These are phyloP conservation scores for Lamellibrachia satsuma DNA, from an alignment of 2,888 invertebrate species.

Conservation along the genomic window DNA sequence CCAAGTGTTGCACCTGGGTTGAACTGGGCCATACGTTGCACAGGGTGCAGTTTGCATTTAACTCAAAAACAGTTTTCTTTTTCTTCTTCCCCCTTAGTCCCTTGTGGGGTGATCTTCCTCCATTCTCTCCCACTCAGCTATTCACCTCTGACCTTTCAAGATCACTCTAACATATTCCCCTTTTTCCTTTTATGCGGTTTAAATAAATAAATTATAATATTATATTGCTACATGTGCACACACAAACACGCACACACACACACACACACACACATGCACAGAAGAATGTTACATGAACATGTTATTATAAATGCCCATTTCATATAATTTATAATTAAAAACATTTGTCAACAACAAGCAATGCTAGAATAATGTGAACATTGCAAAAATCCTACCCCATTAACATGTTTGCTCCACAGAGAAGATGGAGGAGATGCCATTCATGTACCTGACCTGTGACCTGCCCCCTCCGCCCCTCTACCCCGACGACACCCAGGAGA, in stretches of 20 bases:
- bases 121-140: too few species aligned
- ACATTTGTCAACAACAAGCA: not conserved
- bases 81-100: too few species aligned
- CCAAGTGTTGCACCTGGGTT: not conserved
- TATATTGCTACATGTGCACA: too few species aligned
- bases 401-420: conserved; percentile 42
- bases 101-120: too few species aligned
- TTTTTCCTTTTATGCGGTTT: too few species aligned
- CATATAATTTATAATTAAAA: not conserved
- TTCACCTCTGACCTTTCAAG: too few species aligned
- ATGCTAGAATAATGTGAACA: not conserved
- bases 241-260: too few species aligned
- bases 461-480: conserved; percentile 94
- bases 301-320: not conserved
- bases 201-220: too few species aligned
- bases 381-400: not conserved
- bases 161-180: too few species aligned
- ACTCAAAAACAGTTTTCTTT: too few species aligned
- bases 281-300: not conserved
- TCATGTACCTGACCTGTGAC: conserved; percentile 96
- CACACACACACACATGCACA: too few species aligned
- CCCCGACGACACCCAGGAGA: conserved; percentile 96
- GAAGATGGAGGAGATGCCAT: conserved; percentile 86
- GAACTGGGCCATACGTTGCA: not conserved
- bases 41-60: too few species aligned